phyloP scores from a whole-genome alignment of 2,888 invertebrate genomes.

The Dione juno region DNA sequence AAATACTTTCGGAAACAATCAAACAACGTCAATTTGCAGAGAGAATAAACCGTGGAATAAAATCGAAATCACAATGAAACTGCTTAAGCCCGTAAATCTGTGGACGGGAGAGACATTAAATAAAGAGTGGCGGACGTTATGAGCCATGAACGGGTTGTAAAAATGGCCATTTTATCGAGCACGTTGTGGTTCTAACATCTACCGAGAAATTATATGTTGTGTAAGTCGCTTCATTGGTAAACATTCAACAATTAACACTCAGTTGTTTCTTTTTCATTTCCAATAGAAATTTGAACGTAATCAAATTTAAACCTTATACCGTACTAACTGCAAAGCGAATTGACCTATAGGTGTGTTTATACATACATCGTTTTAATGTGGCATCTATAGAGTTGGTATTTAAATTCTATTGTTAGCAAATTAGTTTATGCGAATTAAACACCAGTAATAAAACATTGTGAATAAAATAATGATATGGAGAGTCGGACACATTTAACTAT shows the following conservation, averaged over 20 bases:
- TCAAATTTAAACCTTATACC: no score
- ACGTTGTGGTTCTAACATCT: constrained; percentile 15
- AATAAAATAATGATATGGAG: no score
- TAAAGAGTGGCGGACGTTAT: constrained; percentile 60
- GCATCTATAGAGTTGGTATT: no score
- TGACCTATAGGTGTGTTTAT: no score
- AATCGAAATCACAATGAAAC: constrained; percentile 35
- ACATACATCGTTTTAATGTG: no score
- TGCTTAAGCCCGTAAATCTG: constrained; percentile 52
- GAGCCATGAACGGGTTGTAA: constrained; percentile 63
- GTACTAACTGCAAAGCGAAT: no score
- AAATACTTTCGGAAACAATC: constrained; percentile 24
- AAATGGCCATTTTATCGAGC: constrained; percentile 66
- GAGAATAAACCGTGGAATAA: constrained; percentile 29
- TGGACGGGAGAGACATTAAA: constrained; percentile 57
- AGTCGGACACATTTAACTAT: no score
- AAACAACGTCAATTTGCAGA: constrained; percentile 21
- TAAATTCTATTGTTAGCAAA: no score
- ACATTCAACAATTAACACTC: not conserved
- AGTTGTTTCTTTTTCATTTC: no score
- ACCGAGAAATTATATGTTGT: constrained; percentile 6
- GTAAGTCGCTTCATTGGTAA: not conserved
- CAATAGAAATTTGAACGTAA: no score
- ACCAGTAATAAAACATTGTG: no score
- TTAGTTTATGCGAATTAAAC: no score